These are phyloP conservation scores for Euglossa dilemma DNA, from an alignment of 1,140 invertebrate genomes.

Conservation along the genomic window DNA sequence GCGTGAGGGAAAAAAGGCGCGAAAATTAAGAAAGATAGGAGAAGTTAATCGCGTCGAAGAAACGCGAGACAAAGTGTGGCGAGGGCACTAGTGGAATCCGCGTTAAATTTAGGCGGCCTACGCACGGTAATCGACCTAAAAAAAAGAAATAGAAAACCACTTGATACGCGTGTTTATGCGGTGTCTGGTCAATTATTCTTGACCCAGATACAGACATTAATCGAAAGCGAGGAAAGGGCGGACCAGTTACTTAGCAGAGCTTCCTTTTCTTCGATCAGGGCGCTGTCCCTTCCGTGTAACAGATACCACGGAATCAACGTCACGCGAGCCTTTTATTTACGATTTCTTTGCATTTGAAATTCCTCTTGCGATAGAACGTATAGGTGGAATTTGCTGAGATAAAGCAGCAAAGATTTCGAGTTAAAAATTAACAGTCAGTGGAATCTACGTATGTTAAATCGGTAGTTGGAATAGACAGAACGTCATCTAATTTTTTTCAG, in stretches of 20 bases:
- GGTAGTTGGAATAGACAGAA: too few species aligned
- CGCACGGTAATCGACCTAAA: slow-evolving; percentile 34
- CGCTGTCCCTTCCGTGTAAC: slow-evolving; percentile 15
- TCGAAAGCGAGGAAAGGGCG: slow-evolving; percentile 13
- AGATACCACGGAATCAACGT: slow-evolving; percentile 2
- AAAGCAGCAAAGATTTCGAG: too few species aligned
- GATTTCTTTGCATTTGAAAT: background rate
- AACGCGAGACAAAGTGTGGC: background rate
- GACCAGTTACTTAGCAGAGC: background rate
- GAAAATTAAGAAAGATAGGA: too few species aligned
- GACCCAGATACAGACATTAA: slow-evolving; percentile 46
- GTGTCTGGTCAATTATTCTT: slow-evolving; percentile 50
- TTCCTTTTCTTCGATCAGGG: slow-evolving; percentile 13
- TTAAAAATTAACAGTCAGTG: too few species aligned
- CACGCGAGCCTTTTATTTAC: background rate
- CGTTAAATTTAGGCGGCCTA: slow-evolving; percentile 65
- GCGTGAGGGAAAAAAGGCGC: too few species aligned
- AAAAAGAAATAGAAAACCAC: slow-evolving; percentile 62
- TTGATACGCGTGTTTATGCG: slow-evolving; percentile 47
- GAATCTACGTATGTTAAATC: too few species aligned
- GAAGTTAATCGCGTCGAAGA: background rate
- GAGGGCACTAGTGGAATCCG: background rate
- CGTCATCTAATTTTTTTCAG: too few species aligned
- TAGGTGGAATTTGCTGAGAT: too few species aligned
- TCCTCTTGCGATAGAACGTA: background rate